Evolutionary conservation across 2,888 invertebrate genomes (phyloP), one percentile per base, ranked within the genome.

Genomic region (Papilio elwesi): DNA sequence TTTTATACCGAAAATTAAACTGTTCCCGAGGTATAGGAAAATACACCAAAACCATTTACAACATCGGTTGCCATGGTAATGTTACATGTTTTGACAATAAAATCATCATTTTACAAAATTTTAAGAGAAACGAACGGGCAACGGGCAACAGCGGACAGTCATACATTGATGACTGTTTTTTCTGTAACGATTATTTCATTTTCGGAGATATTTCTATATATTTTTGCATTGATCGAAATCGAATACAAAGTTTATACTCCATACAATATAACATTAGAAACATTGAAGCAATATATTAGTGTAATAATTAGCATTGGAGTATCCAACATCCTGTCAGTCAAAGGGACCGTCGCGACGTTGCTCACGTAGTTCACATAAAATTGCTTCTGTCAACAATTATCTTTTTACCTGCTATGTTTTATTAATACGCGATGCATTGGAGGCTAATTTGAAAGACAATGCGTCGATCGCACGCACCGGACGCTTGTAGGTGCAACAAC

Each of bases 381-480:
- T 64, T 53, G 74, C 68, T 63, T 38, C 73, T 67, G 72, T 70
- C 73, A 65, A 76, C 77, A 77, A 78, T 77, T 76, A 78, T 76
- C 68, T 75, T 69, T 76, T 78, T 71, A 73, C 74, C 70, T 69
- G 74, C 74, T 74, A 74, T 70, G 70, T 74, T 68, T 67, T 59
- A 69, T 66, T 72, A 74, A 74, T 65, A 68, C n/a, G 59, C 57
- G 43, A 52, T 57, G 49, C 74, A 79, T 80, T 80, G 80, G 78
- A 76, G 73, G 79, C 79, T 80, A 80, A 82, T 85, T 86, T 82
- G 80, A 80, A 83, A 84, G 81, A 84, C 85, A 86, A 88, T 86
- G 81, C 84, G 80, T 82, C 77, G 81, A 82, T 85, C 87, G 81
- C 81, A 81, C 81, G 79, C 77, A 88, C 89, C 90, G 90, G 91